Base-by-base conservation (phyloP, 1,140 invertebrate genomes). In the Drosophila murphyi region DNA sequence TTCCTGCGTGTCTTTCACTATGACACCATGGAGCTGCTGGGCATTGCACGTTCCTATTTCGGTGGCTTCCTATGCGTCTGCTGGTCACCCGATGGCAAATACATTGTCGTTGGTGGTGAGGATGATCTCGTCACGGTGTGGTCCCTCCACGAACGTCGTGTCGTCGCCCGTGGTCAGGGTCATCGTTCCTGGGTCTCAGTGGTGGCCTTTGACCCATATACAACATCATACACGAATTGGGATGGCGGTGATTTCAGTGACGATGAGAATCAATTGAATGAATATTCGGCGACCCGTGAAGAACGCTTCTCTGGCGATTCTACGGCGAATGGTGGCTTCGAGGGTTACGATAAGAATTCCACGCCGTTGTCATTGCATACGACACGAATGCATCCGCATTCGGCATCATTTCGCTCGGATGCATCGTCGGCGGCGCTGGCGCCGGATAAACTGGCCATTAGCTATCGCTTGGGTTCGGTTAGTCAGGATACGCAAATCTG, bases 61-160 rank as follows among this genome's bases (percentile, higher is more conserved):
- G 99, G 99, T 57, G 98, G 98, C 31, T 96, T 97, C 86, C 92
- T 97, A 10, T 99, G 98, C 93, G 97, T 99, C 10, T 98, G 98
- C 91, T 99, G 99, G 99, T 98, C 98, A 12, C 98, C 98, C 0
- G 98, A 99, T 93, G 96, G 97, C 5, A 96, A 96, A 87, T 98
- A 98, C 89, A 96, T 99, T 43, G 98, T 98, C 2, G 97, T 98
- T 2, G 99, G 99, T 3, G 99, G 99, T 29, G 98, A 99, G 93
- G 99, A 99, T 94, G 99, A 99, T 93, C 94, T 99, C 43, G 96
- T 99, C 4, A 99, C 98, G 5, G 96, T 99, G n/a, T 99, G 97
- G 97, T 98, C 97, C 54, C 96, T 98, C 91, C 93, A 96, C 80
- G 98, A 99, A 89, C 96, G 97, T 80, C 94, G 98, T 56, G 98